phyloP scores from a whole-genome alignment of 2,797 vertebrate genomes.

The Champsocephalus gunnari region DNA sequence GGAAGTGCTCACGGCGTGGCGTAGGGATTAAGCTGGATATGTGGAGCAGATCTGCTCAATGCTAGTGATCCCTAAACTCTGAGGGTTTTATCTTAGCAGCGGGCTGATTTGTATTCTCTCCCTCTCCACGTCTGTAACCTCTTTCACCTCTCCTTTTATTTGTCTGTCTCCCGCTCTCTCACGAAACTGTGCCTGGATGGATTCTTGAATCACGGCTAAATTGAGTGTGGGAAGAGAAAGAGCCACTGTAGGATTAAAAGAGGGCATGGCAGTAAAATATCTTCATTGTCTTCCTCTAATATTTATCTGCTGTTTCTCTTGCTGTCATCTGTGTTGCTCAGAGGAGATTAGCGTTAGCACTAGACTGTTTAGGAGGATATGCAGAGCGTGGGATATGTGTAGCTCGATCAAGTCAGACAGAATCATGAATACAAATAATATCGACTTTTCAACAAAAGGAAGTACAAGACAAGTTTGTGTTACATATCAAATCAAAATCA shows the following conservation, averaged over 20 bases:
- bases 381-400: slow-evolving; percentile 1
- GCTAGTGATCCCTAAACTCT: slow-evolving; percentile 63
- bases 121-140: slow-evolving; percentile 34
- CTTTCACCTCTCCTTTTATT: slow-evolving; percentile 42
- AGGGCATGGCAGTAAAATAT: slow-evolving; percentile 19
- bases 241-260: slow-evolving; percentile 22
- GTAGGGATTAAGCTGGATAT: slow-evolving; percentile 72
- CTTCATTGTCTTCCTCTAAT: slow-evolving; percentile 17
- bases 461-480: neutral
- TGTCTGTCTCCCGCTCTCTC: slow-evolving; percentile 27
- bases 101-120: slow-evolving; percentile 57
- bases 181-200: slow-evolving; percentile 11
- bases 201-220: slow-evolving; percentile 20
- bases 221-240: slow-evolving; percentile 23
- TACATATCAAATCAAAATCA: neutral
- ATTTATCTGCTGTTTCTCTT: slow-evolving; percentile 3
- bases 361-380: neutral
- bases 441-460: neutral
- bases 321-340: neutral
- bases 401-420: slow-evolving; percentile 1
- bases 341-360: slow-evolving; percentile 8
- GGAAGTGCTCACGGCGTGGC: slow-evolving; percentile 46
- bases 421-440: neutral
- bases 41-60: slow-evolving; percentile 66
- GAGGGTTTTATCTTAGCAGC: slow-evolving; percentile 57